A percentile compares a stretch with the other conserved stretches of the same genome.
Conservation (phyloP, 2,113 vertebrate species). For the Otocyon megalotis region DNA sequence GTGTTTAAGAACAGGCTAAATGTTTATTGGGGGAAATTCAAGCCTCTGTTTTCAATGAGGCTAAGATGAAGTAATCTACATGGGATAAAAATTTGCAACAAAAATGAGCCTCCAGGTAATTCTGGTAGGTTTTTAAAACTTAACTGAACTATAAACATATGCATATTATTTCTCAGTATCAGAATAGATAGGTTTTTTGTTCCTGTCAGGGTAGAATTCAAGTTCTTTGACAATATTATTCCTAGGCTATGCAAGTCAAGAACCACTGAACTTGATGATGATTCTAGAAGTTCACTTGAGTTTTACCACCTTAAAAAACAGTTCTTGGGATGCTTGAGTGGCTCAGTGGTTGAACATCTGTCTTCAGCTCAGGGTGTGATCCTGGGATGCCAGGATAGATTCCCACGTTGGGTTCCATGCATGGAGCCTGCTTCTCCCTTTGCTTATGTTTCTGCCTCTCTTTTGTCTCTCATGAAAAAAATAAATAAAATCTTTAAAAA, state of each 20-base stretch:
- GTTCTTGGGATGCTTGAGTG: not conserved
- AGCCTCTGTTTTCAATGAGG: constrained; percentile 11
- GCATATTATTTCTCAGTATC: not conserved
- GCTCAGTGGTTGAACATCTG: no score
- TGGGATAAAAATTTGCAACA: not conserved
- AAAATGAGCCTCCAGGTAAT: not conserved
- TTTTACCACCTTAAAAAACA: constrained; percentile 33
- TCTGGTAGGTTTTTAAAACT: not conserved
- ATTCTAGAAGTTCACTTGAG: constrained; percentile 1
- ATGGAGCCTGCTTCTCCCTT: no score
- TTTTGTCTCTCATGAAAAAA: no score
- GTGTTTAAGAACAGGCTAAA: not conserved
- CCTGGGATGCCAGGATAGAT: no score
- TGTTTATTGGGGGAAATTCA: not conserved
- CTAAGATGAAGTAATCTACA: not conserved
- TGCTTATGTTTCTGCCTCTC: no score
- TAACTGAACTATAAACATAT: not conserved
- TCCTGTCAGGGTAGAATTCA: not conserved
- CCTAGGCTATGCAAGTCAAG: not conserved
- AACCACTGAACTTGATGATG: not conserved
- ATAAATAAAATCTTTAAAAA: no score
- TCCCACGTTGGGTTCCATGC: no score
- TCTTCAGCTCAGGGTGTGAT: no score
- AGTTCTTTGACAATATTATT: not conserved
- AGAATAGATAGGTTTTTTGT: not conserved